A percentile compares a stretch with the other conserved stretches of the same genome.
Evolutionary conservation across 2,113 vertebrate genomes (phyloP).

Genomic region (Panurus biarmicus): DNA sequence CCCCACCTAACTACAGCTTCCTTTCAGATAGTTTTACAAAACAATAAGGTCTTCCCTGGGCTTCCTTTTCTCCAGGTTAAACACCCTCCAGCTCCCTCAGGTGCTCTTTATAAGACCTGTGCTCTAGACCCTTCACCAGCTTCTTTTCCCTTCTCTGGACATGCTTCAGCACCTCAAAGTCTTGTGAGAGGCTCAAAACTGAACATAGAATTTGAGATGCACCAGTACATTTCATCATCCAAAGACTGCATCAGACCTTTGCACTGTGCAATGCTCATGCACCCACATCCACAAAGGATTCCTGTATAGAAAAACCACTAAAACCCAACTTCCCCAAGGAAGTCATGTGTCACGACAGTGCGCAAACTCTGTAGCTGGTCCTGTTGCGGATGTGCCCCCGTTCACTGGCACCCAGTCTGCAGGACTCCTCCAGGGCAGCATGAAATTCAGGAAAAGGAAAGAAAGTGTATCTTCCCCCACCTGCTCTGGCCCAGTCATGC

Average conservation of each 20-base stretch:
- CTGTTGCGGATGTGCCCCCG: rapidly evolving
- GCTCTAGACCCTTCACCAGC: neutral
- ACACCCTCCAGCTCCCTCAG: neutral
- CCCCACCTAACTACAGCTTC: neutral
- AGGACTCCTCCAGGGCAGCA: neutral
- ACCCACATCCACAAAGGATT: neutral
- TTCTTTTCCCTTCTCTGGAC: neutral
- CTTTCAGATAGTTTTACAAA: neutral
- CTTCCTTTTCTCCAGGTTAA: neutral
- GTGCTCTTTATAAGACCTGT: neutral
- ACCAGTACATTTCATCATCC: neutral
- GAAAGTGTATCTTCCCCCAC: neutral
- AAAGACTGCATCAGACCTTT: neutral
- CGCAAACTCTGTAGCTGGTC: neutral
- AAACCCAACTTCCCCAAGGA: neutral
- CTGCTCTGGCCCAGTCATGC: neutral
- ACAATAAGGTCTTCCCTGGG: neutral
- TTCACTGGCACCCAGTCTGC: neutral
- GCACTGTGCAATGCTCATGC: neutral
- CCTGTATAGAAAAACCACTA: neutral
- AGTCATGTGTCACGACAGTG: neutral
- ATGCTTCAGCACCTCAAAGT: neutral
- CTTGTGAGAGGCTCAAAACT: neutral
- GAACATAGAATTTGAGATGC: neutral
- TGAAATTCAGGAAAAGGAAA: neutral